Base-by-base conservation (phyloP, 1,140 invertebrate species). In the Zaprionus ghesquierei region DNA sequence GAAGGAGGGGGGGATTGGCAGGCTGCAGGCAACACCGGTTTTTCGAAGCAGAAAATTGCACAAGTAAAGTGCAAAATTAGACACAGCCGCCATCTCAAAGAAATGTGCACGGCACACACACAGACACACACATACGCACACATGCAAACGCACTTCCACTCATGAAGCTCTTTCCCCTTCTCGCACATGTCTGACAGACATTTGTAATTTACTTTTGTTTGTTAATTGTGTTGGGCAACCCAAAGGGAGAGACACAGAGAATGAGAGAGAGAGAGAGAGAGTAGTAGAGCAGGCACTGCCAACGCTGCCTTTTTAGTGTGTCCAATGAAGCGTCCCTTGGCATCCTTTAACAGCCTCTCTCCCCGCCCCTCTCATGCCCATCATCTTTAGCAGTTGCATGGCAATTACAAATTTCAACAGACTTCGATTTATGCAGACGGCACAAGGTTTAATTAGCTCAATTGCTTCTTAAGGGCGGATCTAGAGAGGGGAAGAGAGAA, bases 31-130 rank as follows among this genome's bases (percentile, higher is more conserved):
- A 49, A 33, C 55, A 59, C 61, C 64, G 55, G 12, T 59, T 69
- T 75, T 59, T 51, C 41, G 59, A 69, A 77, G 71, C 75, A 69
- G 71, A 77, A 77, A 77, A 77, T 77, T 77, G 72, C 75, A 77
- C 65, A 77, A 77, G 70, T 77, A 77, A 77, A 77, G 75, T 77
- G 71, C 60, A 75, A 77, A 77, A 77, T 77, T 77, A 77, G 75
- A 75, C 65, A 65, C 59, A 69, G 29, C 22, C 49, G 58, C 27
- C 33, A 46, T 63, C 64, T 65, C 71, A 77, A 77, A 77, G 75
- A 75, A 77, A 77, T 63, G 20, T 63, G 29, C 65, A 44, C n/a
- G 29, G 44, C 25, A 62, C 46, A 31, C 55, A 62, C 53, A 69
- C 46, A 71, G n/a, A n/a, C 62, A 12, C 15, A 71, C 20, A 29